Evolutionary conservation across 2,888 invertebrate genomes (phyloP).

Genomic region (Standfussiana lucernea): DNA sequence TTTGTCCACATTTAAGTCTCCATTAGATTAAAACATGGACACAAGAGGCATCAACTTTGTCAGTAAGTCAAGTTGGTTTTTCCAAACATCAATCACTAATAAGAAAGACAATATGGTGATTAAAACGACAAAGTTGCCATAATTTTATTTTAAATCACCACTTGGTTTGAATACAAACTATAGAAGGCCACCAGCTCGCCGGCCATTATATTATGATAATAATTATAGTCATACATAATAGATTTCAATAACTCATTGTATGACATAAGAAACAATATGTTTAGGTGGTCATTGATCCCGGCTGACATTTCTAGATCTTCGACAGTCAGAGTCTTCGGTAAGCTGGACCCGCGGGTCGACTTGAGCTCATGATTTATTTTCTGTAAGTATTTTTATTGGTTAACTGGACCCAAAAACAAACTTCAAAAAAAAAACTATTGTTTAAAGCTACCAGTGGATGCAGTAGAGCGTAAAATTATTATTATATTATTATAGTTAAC

Average conservation of each 20-base stretch:
- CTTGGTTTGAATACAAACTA: background rate
- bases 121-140: background rate
- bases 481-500: too few species aligned
- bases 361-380: too few species aligned
- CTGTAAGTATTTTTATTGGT: too few species aligned
- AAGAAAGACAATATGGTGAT: constrained; percentile 11
- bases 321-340: too few species aligned
- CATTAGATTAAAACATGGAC: background rate
- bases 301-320: background rate
- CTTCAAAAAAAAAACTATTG: too few species aligned
- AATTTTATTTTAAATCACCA: constrained; percentile 5
- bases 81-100: constrained; percentile 1
- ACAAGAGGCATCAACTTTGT: background rate
- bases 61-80: background rate
- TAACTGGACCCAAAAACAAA: too few species aligned
- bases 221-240: background rate
- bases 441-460: too few species aligned
- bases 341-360: too few species aligned
- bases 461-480: too few species aligned
- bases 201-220: background rate
- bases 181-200: fast-evolving
- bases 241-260: background rate
- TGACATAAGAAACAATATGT: background rate
- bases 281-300: background rate
- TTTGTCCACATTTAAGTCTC: background rate